These are phyloP conservation scores for Danio jaintianensis DNA, from an alignment of 2,797 vertebrate species.

Conservation along the genomic window DNA sequence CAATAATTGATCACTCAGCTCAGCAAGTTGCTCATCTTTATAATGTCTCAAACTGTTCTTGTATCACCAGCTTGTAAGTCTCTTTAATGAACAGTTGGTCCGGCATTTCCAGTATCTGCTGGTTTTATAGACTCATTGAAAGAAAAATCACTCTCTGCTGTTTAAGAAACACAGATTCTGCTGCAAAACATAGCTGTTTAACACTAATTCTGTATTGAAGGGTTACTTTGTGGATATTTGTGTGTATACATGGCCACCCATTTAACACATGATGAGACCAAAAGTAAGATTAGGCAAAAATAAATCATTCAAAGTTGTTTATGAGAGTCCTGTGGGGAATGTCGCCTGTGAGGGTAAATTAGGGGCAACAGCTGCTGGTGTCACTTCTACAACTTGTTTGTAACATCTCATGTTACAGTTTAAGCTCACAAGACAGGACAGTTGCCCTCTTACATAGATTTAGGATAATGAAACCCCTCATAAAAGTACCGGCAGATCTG, in stretches of 20 bases:
- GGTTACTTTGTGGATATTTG: neutral
- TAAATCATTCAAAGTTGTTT: constrained; percentile 19
- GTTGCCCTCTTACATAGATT: constrained; percentile 16
- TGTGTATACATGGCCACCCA: neutral
- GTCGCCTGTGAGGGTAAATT: constrained; percentile 21
- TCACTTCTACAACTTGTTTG: constrained; percentile 75
- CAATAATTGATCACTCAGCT: neutral
- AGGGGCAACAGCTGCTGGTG: constrained; percentile 75
- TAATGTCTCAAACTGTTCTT: neutral
- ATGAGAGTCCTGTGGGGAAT: constrained; percentile 45
- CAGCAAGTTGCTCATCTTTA: neutral
- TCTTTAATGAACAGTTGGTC: constrained; percentile 10
- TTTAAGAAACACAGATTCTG: neutral
- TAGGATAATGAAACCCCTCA: neutral
- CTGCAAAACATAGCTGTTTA: neutral
- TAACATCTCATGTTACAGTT: constrained; percentile 73
- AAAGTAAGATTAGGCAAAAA: neutral
- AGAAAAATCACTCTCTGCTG: neutral
- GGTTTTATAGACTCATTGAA: neutral
- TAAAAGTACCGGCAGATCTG: neutral
- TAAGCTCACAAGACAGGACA: constrained; percentile 55
- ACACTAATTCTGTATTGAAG: neutral
- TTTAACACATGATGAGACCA: constrained; percentile 14
- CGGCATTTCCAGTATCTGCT: neutral
- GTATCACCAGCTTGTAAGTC: neutral